A percentile compares a stretch with the other conserved stretches of the same genome.
Evolutionary conservation across 2,797 vertebrate species (phyloP).

Genomic region (Clamator glandarius): DNA sequence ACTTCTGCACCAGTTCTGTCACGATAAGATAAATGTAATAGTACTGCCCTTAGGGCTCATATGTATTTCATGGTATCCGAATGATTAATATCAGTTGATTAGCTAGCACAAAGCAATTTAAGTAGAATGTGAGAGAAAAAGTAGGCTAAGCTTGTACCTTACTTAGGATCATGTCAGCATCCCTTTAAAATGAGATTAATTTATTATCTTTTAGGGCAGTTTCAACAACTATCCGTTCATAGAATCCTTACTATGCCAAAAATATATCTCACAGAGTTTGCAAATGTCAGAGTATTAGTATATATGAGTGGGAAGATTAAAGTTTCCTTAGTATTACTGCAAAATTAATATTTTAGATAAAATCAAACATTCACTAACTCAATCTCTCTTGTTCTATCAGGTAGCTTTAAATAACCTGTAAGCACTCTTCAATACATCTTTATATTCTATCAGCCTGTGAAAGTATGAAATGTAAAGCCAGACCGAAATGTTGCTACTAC

Average conservation of each 20-base stretch:
- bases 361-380: not conserved
- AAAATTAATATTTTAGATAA: slow-evolving; percentile 19
- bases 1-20: slow-evolving; percentile 62
- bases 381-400: not conserved
- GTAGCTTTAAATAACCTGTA: not conserved
- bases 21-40: slow-evolving; percentile 52
- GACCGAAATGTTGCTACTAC: not conserved
- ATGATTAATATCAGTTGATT: slow-evolving; percentile 63
- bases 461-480: not conserved
- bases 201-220: slow-evolving; percentile 8
- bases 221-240: not conserved
- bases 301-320: not conserved
- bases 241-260: not conserved
- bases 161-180: not conserved
- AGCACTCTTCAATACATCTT: not conserved
- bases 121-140: slow-evolving; percentile 35
- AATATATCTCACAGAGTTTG: not conserved
- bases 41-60: not conserved
- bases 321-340: not conserved
- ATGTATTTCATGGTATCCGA: slow-evolving; percentile 4
- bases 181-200: slow-evolving; percentile 28
- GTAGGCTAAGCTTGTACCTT: slow-evolving; percentile 27
- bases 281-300: not conserved
- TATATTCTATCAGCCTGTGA: not conserved
- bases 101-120: slow-evolving; percentile 23